Base-by-base conservation (phyloP, 2,888 invertebrate genomes). In the Volucella inflata region DNA sequence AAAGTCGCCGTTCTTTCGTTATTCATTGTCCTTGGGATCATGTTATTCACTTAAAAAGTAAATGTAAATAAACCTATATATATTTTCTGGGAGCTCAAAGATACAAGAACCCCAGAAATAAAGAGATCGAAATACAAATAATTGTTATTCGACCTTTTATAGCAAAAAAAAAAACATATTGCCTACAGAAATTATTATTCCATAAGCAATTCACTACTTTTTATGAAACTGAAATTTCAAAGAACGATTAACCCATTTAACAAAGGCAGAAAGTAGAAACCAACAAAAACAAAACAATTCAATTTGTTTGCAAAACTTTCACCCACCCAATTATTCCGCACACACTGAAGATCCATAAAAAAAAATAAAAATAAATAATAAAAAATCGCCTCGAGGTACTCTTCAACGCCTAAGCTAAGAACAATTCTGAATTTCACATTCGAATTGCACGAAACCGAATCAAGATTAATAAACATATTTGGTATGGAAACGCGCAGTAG, bases 351-450 rank as follows among this genome's bases (percentile, higher is more conserved):
- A 75, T 81, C 75, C 38, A 65, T 71, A 81, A 65, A 44, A 30
- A 6, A 30, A 30, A 30, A n/a, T n/a, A n/a, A 21, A 30, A 30
- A 6, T 6, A 30, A 30, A 4, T 0, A 6, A 44, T 30, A 30
- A n/a, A 42, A 44, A 38, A 55, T 44, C 17, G 59, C 70, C 4
- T 42, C n/a, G 11, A 40, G 75, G 48, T 68, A 50, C 44, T 30
- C 55, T 60, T 40, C 14, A 53, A 46, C 46, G 44, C 40, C 38
- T 46, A 51, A 78, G 83, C 38, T 46, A 51, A 79, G 83, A 79
- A 79, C 75, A 84, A 79, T 84, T 79, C 79, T 84, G 50, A 79
- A 70, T 79, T 84, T 51, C 59, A 64, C 67, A 84, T 75, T 65
- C 68, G 62, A 70, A 78, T 70, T 71, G 55, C 48, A 65, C 50